A percentile compares a stretch with the other conserved stretches of the same genome.
Conservation (phyloP, 2,797 vertebrate genomes). For the Sarcoramphus papa region DNA sequence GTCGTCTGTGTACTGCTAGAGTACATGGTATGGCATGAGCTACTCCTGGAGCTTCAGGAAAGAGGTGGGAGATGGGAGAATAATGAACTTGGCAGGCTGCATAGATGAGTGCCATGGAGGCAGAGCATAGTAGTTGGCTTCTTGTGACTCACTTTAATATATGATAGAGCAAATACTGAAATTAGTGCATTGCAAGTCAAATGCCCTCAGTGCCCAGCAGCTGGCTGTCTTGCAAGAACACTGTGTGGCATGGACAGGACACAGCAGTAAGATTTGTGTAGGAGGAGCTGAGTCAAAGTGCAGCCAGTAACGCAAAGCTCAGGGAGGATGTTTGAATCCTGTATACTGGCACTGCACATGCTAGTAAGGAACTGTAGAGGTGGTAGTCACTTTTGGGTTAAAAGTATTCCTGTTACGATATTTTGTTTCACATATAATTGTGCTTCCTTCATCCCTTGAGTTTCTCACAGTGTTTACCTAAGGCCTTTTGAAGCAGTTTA, state of each 20-base stretch:
- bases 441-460: background rate
- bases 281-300: background rate
- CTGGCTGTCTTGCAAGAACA: background rate
- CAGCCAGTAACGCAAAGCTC: background rate
- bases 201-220: background rate
- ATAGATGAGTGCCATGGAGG: background rate
- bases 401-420: background rate
- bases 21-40: background rate
- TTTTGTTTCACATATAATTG: background rate
- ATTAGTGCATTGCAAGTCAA: background rate
- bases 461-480: background rate
- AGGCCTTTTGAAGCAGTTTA: background rate
- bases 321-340: background rate
- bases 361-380: background rate
- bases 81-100: background rate
- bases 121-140: background rate
- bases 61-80: background rate
- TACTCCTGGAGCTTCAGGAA: background rate
- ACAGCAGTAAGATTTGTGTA: background rate
- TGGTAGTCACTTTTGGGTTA: background rate
- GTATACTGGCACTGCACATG: fast-evolving
- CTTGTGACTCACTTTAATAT: background rate
- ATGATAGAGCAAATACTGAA: background rate
- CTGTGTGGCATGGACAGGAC: background rate
- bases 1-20: background rate